Evolutionary conservation across 1,140 invertebrate species (phyloP), one percentile per base, ranked within the genome.

Genomic region (Megalopta genalis): DNA sequence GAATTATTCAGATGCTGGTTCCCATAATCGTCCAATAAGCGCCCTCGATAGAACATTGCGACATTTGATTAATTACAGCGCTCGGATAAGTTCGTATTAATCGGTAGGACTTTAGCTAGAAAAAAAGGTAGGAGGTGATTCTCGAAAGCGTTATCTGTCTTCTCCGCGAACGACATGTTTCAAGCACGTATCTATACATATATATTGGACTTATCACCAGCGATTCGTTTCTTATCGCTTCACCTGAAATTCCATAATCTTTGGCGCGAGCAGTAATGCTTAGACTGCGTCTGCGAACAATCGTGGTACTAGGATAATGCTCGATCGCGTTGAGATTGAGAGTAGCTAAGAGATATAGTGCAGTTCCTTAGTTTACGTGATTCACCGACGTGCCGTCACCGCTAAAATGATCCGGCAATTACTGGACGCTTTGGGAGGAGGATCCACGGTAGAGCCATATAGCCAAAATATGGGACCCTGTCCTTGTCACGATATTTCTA

Each of bases 351-450:
- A 9, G 52, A 57, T n/a, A 8, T 57, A 21, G 52, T n/a, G 16
- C 16, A 3, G 49, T 39, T 16, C 23, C 32, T 12, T 4, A 8
- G 32, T 37, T 9, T 16, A 1, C 23, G 16, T 37, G 59, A 49
- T 52, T 54, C 21, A 63, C 37, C 42, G 12, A 2, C 14, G 49
- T 57, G 8, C 18, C 54, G 21, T 23, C 21, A 27, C 9, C 1
- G 21, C 14, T 52, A 71, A 66, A 59, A 88, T 88, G 87, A 69
- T 88, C 27, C 81, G 77, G 21, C 87, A 88, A 62, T 78, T 88
- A 46, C 63, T 81, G 60, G 84, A 88, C n/a, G 84, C 65, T 12
- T 27, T 88, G 49, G 73, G 86, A 66, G 73, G 86, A 66, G 84
- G 84, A 49, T 84, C 78, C 59, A 68, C 86, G 86, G 87, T 88